Evolutionary conservation across 2,797 vertebrate genomes (phyloP), one percentile per base, ranked within the genome.

Genomic region (Argya squamiceps): DNA sequence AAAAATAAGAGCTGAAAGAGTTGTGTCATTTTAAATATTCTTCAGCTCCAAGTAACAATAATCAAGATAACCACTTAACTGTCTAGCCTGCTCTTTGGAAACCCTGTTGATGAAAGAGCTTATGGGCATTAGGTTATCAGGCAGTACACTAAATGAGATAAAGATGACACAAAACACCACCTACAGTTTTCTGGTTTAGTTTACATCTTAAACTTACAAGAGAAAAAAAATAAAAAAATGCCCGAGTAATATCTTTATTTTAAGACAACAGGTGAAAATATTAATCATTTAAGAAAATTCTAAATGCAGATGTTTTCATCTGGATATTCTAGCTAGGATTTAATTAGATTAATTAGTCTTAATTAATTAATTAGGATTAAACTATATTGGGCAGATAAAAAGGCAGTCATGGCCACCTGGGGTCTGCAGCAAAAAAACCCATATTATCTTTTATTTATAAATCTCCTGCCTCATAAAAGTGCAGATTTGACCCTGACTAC

Each of bases 121-220:
- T 87, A 89, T 49, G 43, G 44, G 60, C 68, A 85, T 89, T 58
- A 95, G 64, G 63, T 67, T 92, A 91, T 73, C 68, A n/a, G n/a
- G 59, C 26, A 87, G 49, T 47, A 94, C 9, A 56, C 37, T 63
- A 89, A 76, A 56, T 58, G 60, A 95, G 84, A 95, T 82, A 87
- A 92, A 84, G 84, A 76, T 74, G 80, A 93, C 52, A 59, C 5
- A 73, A 79, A 77, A 75, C 62, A 86, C 67, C 81, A 63, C 26
- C 16, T n/a, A 64, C 46, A 78, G 10, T 73, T 64, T 79, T 89
- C 53, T 84, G 16, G 5, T 59, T 84, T 73, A 82, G 21, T 70
- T 90, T 58, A 63, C 24, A 34, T 41, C 36, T 76, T 76, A 79
- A 59, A 24, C 23, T 62, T 30, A 12, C 19, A 49, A 73, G 26